Conservation (phyloP, 1,140 invertebrate genomes). For the Ceratina australensis region DNA sequence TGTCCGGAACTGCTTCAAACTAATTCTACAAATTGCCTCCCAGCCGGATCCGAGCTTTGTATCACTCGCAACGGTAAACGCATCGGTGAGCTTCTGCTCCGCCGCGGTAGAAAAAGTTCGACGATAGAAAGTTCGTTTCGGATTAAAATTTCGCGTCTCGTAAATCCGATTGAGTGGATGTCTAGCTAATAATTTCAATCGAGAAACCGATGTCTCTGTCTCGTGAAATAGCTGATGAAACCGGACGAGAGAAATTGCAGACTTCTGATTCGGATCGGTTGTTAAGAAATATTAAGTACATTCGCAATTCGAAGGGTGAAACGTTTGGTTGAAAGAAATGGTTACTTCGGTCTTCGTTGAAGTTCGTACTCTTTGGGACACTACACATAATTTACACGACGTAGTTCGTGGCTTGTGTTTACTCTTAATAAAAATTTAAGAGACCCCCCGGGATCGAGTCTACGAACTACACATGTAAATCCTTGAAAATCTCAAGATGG, state of each 20-base stretch:
- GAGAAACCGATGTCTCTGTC: too few relatives aligned
- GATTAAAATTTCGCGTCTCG: too few relatives aligned
- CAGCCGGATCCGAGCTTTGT: neutral
- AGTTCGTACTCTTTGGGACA: neutral
- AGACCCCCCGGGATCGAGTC: neutral
- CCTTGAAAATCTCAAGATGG: neutral
- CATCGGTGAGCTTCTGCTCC: neutral
- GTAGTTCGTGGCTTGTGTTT: neutral
- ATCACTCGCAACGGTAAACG: neutral
- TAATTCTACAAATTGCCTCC: slow-evolving; percentile 15
- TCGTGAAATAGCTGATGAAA: too few relatives aligned
- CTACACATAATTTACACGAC: slow-evolving; percentile 7
- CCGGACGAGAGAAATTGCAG: too few relatives aligned
- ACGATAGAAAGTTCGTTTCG: too few relatives aligned
- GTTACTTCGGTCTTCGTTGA: neutral
- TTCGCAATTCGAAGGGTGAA: neutral
- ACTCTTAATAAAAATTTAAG: slow-evolving; percentile 27
- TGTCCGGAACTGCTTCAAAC: neutral
- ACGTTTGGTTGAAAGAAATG: neutral
- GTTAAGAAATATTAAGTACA: neutral
- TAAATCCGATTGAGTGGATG: too few relatives aligned
- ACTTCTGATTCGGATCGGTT: neutral
- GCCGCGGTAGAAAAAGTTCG: too few relatives aligned
- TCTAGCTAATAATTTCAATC: too few relatives aligned
- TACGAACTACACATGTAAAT: neutral